These are phyloP conservation scores for Babylonia areolata DNA, from an alignment of 1,140 invertebrate genomes.

Conservation along the genomic window DNA sequence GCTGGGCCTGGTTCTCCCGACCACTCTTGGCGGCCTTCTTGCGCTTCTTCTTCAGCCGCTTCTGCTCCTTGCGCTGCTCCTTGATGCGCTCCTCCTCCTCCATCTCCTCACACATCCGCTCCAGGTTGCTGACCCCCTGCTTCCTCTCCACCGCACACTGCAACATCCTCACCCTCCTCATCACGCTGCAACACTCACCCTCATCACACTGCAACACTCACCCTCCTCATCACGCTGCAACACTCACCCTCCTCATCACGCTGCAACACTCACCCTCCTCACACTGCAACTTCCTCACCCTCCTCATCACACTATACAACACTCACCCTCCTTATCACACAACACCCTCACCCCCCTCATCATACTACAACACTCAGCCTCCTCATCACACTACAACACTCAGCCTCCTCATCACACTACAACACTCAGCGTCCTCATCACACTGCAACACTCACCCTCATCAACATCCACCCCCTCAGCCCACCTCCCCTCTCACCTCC, in stretches of 20 bases:
- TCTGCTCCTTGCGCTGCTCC: conserved; percentile 89
- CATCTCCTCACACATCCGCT: conserved; percentile 74
- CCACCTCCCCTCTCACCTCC: conserved; percentile 72
- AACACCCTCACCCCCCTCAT: no score
- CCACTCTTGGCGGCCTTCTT: conserved; percentile 80
- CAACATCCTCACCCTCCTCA: no score
- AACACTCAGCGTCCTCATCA: no score
- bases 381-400: no score
- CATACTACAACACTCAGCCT: no score
- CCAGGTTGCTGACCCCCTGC: conserved; percentile 87
- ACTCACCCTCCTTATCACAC: no score
- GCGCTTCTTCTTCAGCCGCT: conserved; percentile 89
- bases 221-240: conserved; percentile 71
- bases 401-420: conserved; percentile 70
- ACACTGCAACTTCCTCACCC: conserved; percentile 74
- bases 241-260: no score
- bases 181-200: no score
- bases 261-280: no score
- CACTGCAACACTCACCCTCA: no score
- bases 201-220: no score
- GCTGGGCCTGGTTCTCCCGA: conserved; percentile 53
- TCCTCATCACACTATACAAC: conserved; percentile 77
- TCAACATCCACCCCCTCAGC: conserved; percentile 76
- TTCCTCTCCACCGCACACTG: conserved; percentile 91
- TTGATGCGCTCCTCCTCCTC: conserved; percentile 85